phyloP scores from a whole-genome alignment of 2,888 invertebrate genomes.

The Nudaria mundana region DNA sequence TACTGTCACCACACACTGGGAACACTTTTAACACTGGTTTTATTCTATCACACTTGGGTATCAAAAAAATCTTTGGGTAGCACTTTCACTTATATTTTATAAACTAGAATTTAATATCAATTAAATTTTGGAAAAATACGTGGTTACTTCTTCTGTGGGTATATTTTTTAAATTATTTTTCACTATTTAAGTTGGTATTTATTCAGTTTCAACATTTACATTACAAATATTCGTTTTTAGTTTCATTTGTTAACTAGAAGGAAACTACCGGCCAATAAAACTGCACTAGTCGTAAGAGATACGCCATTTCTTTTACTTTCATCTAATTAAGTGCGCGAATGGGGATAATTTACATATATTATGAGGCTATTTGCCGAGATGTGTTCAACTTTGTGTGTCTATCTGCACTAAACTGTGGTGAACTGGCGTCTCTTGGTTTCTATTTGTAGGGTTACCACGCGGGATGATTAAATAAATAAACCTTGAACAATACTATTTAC shows the following conservation, averaged over 20 bases:
- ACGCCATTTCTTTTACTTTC: conserved; percentile 18
- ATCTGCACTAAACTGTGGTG: conserved; percentile 33
- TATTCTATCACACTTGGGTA: conserved; percentile 18
- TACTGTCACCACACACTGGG: conserved; percentile 12
- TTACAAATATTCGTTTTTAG: background rate
- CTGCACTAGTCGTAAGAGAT: conserved; percentile 10
- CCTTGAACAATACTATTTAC: no score
- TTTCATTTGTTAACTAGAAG: conserved; percentile 5
- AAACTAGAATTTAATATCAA: no score
- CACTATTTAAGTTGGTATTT: no score
- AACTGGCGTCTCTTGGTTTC: conserved; percentile 43
- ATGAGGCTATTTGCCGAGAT: conserved; percentile 15
- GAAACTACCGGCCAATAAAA: background rate
- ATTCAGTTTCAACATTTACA: no score
- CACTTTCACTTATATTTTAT: no score
- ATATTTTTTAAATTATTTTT: no score
- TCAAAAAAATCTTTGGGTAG: conserved; percentile 23
- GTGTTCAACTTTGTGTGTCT: conserved; percentile 30
- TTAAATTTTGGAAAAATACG: no score
- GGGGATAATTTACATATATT: conserved; percentile 14
- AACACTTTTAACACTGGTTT: no score
- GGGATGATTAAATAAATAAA: conserved; percentile 17
- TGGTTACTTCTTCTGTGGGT: no score
- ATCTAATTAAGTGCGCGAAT: conserved; percentile 27
- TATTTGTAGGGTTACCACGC: conserved; percentile 44